Conservation (phyloP, 2,888 invertebrate genomes). For the Listrodromus nycthemerus region DNA sequence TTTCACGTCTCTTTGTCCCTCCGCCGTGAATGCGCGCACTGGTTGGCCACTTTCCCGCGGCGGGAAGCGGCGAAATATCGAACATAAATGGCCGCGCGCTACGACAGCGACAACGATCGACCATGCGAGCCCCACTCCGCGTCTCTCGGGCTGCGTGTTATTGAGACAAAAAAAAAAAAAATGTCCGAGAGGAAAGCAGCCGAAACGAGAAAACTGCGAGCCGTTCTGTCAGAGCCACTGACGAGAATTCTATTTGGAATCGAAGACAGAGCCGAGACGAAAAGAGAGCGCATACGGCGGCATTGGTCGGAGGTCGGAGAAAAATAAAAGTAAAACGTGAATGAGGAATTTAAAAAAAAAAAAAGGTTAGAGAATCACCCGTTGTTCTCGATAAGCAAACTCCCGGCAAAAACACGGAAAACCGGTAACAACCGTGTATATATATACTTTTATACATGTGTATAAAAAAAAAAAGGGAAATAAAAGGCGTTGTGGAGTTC, state of each 20-base stretch:
- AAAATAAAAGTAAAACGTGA: constrained; percentile 7
- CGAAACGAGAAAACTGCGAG: too few species aligned
- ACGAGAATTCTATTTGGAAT: too few species aligned
- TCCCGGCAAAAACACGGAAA: neutral
- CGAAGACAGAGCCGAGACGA: too few species aligned
- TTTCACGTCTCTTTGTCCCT: constrained; percentile 6
- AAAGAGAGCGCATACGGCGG: too few species aligned
- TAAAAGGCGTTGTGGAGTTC: neutral
- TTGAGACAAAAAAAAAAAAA: constrained; percentile 69
- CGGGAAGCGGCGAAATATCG: constrained; percentile 76
- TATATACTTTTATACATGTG: too few species aligned
- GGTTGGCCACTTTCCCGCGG: constrained; percentile 74
- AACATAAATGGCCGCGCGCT: constrained; percentile 77
- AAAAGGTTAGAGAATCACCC: neutral
- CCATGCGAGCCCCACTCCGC: constrained; percentile 42
- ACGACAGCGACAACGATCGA: constrained; percentile 70
- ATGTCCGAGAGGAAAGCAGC: neutral
- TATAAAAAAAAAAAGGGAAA: neutral
- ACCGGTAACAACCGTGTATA: constrained; percentile 22
- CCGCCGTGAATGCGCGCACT: constrained; percentile 27
- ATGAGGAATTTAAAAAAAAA: neutral
- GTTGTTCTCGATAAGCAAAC: too few species aligned
- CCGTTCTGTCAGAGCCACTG: too few species aligned
- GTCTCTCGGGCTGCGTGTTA: constrained; percentile 36
- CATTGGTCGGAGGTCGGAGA: neutral